Conservation (phyloP, 2,797 vertebrate species). For the Botia kubotai region DNA sequence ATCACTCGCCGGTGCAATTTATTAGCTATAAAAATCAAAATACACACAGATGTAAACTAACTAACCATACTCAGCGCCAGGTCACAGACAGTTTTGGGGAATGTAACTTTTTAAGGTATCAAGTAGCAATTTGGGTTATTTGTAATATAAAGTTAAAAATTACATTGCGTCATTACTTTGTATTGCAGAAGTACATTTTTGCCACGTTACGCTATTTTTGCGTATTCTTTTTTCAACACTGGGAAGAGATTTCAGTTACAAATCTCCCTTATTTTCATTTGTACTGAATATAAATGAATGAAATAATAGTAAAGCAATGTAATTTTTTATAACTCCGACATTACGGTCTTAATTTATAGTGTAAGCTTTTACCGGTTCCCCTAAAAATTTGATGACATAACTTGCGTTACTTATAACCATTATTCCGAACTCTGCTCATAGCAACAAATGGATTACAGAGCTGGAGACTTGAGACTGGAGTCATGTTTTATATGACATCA, state of each 20-base stretch:
- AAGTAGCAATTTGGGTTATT: not conserved
- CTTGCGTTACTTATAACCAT: not conserved
- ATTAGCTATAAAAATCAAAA: constrained; percentile 26
- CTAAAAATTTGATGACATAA: not conserved
- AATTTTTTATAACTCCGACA: not conserved
- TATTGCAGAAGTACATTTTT: no score
- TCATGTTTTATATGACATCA: not conserved
- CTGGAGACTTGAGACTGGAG: not conserved
- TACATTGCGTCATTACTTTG: not conserved
- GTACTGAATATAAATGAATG: not conserved
- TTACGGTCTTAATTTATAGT: not conserved
- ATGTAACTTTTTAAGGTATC: not conserved
- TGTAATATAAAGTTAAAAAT: not conserved
- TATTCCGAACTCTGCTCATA: not conserved
- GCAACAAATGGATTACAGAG: not conserved
- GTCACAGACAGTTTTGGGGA: not conserved
- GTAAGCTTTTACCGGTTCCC: not conserved
- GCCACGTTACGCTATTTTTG: not conserved
- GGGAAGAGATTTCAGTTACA: not conserved
- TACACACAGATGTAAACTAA: not conserved
- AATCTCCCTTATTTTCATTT: not conserved
- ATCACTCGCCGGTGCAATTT: not conserved
- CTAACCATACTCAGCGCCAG: not conserved
- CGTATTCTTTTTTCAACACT: not conserved
- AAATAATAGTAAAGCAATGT: not conserved